Evolutionary conservation across 2,113 vertebrate genomes (phyloP), one percentile per base, ranked within the genome.

Genomic region (Heterocephalus glaber): DNA sequence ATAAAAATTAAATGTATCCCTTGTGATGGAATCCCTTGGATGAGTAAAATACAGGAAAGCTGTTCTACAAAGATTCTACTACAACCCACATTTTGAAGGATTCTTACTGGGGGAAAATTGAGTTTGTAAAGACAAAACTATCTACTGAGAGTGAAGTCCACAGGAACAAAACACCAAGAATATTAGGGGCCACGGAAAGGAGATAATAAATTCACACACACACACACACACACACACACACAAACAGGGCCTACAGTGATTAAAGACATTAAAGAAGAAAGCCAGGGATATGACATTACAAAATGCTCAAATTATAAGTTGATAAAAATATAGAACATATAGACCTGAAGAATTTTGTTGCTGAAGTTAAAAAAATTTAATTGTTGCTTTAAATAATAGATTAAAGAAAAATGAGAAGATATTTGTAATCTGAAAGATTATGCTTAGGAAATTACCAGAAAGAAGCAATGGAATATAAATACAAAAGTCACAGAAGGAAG

Each of bases 381-480:
- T 26, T 0, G 1, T 77, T 35, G 4, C 4, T 28, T 94, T 94
- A 89, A 90, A 44, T 54, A 84, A 24, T 52, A 91, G 17, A 70
- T 19, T 79, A 10, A 58, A 76, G 2, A 84, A 54, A 86, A 14
- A n/a, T 35, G 52, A 82, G 14, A 56, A 65, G 5, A 70, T 60
- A 49, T 81, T 60, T 70, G 7, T 66, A 47, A 30, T 41, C 26
- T 93, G 61, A 68, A 89, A 97, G 11, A 56, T 60, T 82, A 93
- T 91, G 83, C 38, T 85, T 26, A 90, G 20, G 5, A 95, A 86
- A 89, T 82, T 49, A 30, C 0, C 17, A 93, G 56, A 66, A 61
- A 79, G 35, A 93, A 93, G 12, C 16, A 86, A 86, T 41, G 14
- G 81, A 92, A 70, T 80, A 76, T 95, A 56, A 68, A 47, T 38